phyloP scores from a whole-genome alignment of 92 coral and sea anemone genomes.

The Siderastrea siderea region DNA sequence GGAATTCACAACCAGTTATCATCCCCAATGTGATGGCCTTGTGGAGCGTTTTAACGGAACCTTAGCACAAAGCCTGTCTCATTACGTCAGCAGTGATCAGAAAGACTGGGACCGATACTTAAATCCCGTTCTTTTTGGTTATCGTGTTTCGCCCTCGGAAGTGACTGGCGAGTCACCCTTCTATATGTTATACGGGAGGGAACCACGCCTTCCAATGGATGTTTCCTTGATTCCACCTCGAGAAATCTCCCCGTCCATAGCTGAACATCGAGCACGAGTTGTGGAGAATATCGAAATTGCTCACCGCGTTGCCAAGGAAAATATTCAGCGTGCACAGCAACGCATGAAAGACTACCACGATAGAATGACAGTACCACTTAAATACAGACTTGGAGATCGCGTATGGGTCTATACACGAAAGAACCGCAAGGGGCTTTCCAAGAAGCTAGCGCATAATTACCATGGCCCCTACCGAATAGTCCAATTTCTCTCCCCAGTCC shows the following conservation, averaged over 20 bases:
- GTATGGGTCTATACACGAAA: constrained; percentile 6
- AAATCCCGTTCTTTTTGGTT: no score
- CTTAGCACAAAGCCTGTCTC: no score
- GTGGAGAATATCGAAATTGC: constrained; percentile 56
- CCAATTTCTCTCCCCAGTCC: not conserved
- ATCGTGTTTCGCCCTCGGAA: no score
- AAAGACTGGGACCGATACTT: no score
- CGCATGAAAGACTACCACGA: constrained; percentile 43
- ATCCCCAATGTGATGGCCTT: not conserved
- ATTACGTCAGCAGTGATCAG: no score
- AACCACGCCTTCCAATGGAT: not conserved
- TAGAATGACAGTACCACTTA: constrained; percentile 3
- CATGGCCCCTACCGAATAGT: not conserved
- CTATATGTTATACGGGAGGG: not conserved
- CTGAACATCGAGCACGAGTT: constrained; percentile 33
- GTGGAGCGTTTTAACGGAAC: no score
- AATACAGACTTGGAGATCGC: not conserved
- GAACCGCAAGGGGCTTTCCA: not conserved
- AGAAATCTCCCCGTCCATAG: not conserved
- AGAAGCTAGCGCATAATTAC: constrained; percentile 4
- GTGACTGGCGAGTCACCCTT: no score
- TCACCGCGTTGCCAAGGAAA: constrained; percentile 46
- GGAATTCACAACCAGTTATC: not conserved
- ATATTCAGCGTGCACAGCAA: constrained; percentile 66
- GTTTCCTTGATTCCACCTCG: not conserved